Base-by-base conservation (phyloP, 1,140 invertebrate genomes). In the Drosophila ambigua region DNA sequence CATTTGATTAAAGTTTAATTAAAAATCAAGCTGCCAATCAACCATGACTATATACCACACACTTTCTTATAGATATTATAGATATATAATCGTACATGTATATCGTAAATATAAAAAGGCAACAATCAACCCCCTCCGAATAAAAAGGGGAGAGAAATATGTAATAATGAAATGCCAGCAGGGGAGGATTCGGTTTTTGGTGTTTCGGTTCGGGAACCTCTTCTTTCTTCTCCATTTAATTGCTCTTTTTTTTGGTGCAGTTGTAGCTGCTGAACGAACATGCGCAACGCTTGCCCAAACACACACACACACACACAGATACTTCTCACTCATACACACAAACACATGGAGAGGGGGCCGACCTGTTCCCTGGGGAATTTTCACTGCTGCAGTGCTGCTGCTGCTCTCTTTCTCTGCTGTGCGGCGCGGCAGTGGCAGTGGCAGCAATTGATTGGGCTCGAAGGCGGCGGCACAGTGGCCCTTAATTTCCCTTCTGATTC, bases 381-480 rank as follows among this genome's bases (percentile, higher is more conserved):
- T 41, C 73, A 23, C 63, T 79, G 72, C 63, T 41, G 26, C 24
- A 35, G 35, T 35, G 41, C 43, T 5, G 53, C 16, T 67, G 48
- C 49, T 41, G 45, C 54, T 63, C 76, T 65, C 81, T 48, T 55
- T 66, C 76, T 65, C 81, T 51, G 80, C 62, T 48, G 63, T 28
- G 16, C 81, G 72, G 62, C 73, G 61, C 69, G 50, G 61, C 72
- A 54, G 20, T 68, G 63, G 65, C 57, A 31, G 77, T 77, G 79
- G 83, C 83, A 69, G 79, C 82, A 87, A 87, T 88, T 87, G 83
- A 88, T 87, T 87, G 83, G 83, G 83, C 83, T 87, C 75, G 80
- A 62, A 39, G 35, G 35, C 35, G 35, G 35, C 35, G 35, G 35
- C 76, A 76, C 48, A 73, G 83, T 64, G 62, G 82, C 74, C 48